Evolutionary conservation across 2,113 vertebrate genomes (phyloP).

Genomic region (Chamaea fasciata): DNA sequence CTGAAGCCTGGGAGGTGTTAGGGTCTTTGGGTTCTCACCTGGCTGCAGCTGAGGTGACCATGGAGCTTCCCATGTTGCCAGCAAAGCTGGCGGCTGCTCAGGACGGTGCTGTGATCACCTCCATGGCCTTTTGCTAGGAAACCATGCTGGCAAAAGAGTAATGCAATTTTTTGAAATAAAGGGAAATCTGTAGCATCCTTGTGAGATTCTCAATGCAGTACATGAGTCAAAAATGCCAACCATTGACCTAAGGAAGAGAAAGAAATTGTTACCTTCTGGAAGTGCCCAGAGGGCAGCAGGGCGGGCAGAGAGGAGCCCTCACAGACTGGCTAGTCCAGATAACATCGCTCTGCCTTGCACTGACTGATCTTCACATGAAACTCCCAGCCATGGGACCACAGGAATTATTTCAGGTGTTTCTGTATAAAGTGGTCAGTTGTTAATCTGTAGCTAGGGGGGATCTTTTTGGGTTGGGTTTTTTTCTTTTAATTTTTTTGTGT

Average conservation of each 20-base stretch:
- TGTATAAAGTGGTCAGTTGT: background rate
- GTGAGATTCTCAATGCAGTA: background rate
- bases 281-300: background rate
- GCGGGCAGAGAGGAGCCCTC: fast-evolving
- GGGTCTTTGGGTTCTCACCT: background rate
- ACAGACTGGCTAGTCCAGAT: background rate
- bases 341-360: fast-evolving
- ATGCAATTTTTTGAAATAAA: background rate
- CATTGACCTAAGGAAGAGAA: background rate
- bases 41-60: background rate
- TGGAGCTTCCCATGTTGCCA: background rate
- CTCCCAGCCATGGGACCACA: background rate
- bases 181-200: background rate
- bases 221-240: fast-evolving
- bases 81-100: background rate
- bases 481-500: no score
- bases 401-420: background rate
- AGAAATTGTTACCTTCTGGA: background rate
- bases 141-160: background rate
- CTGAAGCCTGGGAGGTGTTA: background rate
- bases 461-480: background rate
- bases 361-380: background rate
- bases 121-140: background rate
- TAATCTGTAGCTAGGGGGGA: background rate
- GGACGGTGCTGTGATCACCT: background rate